Base-by-base conservation (phyloP, 2,797 vertebrate genomes). In the Vireo griseus region DNA sequence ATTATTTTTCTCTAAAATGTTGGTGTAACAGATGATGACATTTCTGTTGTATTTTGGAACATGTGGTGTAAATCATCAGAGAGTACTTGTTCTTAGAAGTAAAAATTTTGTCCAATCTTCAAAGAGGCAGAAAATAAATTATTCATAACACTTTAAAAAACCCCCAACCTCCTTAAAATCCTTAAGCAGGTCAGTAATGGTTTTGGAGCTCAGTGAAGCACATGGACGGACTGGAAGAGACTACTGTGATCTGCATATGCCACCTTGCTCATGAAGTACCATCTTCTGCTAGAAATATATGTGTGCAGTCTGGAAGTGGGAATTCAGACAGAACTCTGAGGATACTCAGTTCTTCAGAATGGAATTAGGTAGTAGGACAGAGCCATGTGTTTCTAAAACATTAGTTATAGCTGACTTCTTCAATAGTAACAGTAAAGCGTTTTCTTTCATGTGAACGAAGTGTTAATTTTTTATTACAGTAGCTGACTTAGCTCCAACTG, bases 1-100 rank as follows among this genome's bases (percentile, higher is more conserved):
- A 69, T 54, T 81, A 31, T 58, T 73, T 89, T 89, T 76, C 37
- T 79, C 18, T 52, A 10, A 61, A 73, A 33, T 61, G 14, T 69
- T 61, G n/a, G 8, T 75, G 12, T 79, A 44, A 65, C 39, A 72
- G 62, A 25, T 78, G 31, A 48, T 6, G 17, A 22, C 8, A 48
- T 68, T 92, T 92, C 33, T 40, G 45, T 51, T 88, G 22, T 68
- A 16, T 78, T 91, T 91, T 57, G 42, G 71, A 85, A 57, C 4
- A 16, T 4, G 3, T 5, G 3, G 13, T 69, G 3, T 59, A 45
- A 62, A 13, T 81, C 28, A 28, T 79, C 29, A 61, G 33, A 66
- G 57, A 80, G 45, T 63, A 39, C 13, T 71, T 73, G 58, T 52
- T 83, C 44, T 66, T 71, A 7, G 1, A 79, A 79, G 45, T 67